Conservation (phyloP, 2,797 vertebrate species). For the Trachops cirrhosus region DNA sequence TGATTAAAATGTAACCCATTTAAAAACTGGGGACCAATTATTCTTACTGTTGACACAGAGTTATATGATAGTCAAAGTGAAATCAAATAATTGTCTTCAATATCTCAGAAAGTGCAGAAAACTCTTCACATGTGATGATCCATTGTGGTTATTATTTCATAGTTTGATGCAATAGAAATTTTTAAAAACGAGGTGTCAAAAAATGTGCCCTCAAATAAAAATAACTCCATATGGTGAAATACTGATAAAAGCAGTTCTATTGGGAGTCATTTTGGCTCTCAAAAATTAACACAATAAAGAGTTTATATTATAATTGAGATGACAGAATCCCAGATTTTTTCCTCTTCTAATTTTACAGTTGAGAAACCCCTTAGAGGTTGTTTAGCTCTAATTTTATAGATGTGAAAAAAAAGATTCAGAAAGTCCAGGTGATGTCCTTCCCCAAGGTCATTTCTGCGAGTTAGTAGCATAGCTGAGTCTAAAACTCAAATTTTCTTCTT, state of each 20-base stretch:
- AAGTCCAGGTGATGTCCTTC: constrained; percentile 27
- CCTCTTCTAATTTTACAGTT: constrained; percentile 43
- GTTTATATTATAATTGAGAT: constrained; percentile 35
- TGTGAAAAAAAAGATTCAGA: constrained; percentile 38
- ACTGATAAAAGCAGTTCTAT: background rate
- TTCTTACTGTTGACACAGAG: background rate
- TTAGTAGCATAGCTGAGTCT: background rate
- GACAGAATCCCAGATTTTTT: background rate
- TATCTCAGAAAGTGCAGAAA: background rate
- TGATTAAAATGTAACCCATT: background rate
- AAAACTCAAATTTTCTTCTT: background rate
- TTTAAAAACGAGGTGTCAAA: background rate
- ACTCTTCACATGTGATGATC: background rate
- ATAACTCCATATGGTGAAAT: constrained; percentile 24
- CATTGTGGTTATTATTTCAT: background rate
- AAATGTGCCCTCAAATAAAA: background rate
- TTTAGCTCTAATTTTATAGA: constrained; percentile 18
- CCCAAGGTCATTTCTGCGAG: background rate
- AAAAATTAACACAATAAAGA: constrained; percentile 39
- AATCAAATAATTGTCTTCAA: background rate
- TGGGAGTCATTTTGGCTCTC: background rate
- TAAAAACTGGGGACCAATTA: background rate
- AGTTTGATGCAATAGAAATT: background rate
- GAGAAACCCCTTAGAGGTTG: constrained; percentile 8
- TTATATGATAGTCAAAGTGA: background rate